Percentiles rank a stretch among this genome's conserved stretches.
These are phyloP conservation scores for Laspeyria flexula DNA, from an alignment of 2,888 invertebrate genomes.

Conservation along the genomic window DNA sequence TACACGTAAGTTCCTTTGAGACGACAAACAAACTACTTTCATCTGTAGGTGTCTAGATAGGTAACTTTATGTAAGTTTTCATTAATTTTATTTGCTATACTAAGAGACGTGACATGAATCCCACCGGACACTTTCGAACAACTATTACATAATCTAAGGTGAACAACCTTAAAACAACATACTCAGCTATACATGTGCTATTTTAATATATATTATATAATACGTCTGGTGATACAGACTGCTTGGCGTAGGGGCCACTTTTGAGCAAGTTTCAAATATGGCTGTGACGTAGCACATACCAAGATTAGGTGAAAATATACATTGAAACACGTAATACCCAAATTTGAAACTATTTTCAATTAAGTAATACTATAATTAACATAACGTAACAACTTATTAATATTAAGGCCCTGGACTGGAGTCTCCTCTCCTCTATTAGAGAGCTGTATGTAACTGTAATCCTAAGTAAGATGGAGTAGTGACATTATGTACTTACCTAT, in stretches of 20 bases:
- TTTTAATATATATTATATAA: slow-evolving; percentile 47
- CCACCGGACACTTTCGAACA: slow-evolving; percentile 37
- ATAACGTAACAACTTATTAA: too few relatives aligned
- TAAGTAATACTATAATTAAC: neutral
- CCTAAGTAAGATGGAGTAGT: too few relatives aligned
- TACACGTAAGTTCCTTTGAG: neutral
- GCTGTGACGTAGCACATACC: slow-evolving; percentile 6
- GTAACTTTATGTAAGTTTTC: slow-evolving; percentile 25
- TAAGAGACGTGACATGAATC: slow-evolving; percentile 28
- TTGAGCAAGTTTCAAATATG: slow-evolving; percentile 7
- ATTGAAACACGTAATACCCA: neutral
- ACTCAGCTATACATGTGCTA: slow-evolving; percentile 24
- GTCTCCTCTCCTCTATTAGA: too few relatives aligned
- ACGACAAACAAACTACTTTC: neutral
- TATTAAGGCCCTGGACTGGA: too few relatives aligned
- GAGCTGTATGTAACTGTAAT: too few relatives aligned
- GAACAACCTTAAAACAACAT: slow-evolving; percentile 26
- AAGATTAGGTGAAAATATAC: slow-evolving; percentile 12
- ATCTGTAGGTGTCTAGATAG: slow-evolving; percentile 3
- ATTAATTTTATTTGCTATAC: slow-evolving; percentile 32
- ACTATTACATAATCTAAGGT: slow-evolving; percentile 37
- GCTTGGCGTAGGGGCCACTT: slow-evolving; percentile 48
- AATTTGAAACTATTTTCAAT: neutral
- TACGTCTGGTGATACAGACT: slow-evolving; percentile 58
- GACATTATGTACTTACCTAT: too few relatives aligned